Evolutionary conservation across 1,140 invertebrate genomes (phyloP).

Genomic region (Caenorhabditis brenneri): DNA sequence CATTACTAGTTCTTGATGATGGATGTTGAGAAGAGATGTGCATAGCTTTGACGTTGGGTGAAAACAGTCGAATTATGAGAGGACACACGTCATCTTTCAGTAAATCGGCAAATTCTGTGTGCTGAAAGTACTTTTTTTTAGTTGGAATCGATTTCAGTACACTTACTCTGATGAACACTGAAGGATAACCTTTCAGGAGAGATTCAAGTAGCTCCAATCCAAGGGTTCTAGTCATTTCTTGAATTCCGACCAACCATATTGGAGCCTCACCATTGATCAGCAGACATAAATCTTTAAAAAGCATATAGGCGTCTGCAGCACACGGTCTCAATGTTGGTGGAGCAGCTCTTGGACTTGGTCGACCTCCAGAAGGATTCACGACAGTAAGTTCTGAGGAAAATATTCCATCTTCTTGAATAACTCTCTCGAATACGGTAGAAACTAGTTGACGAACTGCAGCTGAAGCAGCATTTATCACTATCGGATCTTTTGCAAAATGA

Average conservation of each 20-base stretch:
- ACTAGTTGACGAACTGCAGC: conserved; percentile 94
- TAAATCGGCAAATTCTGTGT: conserved; percentile 90
- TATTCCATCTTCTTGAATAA: conserved; percentile 79
- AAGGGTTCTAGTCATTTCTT: conserved; percentile 95
- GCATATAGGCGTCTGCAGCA: conserved; percentile 90
- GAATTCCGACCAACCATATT: conserved; percentile 89
- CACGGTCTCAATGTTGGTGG: conserved; percentile 80
- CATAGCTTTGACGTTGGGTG: conserved; percentile 71
- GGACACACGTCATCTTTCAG: conserved; percentile 95
- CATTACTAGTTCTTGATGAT: not conserved
- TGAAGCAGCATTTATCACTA: conserved; percentile 92
- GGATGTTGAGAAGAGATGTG: conserved; percentile 9
- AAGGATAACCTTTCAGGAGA: conserved; percentile 86
- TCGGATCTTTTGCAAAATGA: conserved; percentile 89
- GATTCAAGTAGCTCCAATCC: conserved; percentile 92
- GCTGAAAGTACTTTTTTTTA: conserved; percentile 75
- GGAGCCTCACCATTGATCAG: conserved; percentile 94
- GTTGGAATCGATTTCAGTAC: not conserved
- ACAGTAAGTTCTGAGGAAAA: conserved; percentile 77
- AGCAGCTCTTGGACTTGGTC: conserved; percentile 58
- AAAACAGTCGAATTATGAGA: conserved; percentile 94
- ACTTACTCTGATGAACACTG: conserved; percentile 86
- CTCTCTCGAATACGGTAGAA: conserved; percentile 93
- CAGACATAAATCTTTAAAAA: conserved; percentile 96
- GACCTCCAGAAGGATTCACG: conserved; percentile 44